Evolutionary conservation across 2,797 vertebrate genomes (phyloP).

Genomic region (Saxicola maurus): DNA sequence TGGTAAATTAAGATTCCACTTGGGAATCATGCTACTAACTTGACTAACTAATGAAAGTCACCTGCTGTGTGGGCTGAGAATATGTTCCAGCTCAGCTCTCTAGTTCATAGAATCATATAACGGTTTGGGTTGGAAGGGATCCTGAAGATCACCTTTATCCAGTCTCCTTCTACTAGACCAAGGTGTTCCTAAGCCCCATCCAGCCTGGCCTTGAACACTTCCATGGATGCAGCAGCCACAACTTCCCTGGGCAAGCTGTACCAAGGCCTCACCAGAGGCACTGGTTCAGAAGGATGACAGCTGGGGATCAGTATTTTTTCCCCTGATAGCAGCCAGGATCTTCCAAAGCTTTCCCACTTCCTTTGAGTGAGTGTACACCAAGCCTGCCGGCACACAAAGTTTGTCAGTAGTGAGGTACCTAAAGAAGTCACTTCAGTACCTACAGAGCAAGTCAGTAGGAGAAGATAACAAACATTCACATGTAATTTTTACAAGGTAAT

Average conservation of each 20-base stretch:
- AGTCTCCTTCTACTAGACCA: background rate
- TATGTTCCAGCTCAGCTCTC: background rate
- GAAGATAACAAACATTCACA: background rate
- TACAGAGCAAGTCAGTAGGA: background rate
- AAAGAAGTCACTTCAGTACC: background rate
- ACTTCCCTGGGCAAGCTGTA: rapidly evolving
- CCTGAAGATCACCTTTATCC: background rate
- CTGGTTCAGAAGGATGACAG: background rate
- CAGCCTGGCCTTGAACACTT: background rate
- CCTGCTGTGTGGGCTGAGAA: background rate
- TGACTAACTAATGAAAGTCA: background rate
- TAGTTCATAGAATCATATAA: background rate
- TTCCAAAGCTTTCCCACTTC: background rate
- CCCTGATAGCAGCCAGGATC: background rate
- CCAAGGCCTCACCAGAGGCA: background rate
- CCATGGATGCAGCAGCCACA: background rate
- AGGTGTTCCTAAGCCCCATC: background rate
- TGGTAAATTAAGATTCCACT: background rate
- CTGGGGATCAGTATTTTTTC: background rate
- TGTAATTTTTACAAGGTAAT: background rate
- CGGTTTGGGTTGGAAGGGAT: background rate
- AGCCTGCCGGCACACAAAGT: background rate
- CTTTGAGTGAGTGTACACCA: rapidly evolving
- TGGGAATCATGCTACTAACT: background rate
- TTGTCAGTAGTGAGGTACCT: rapidly evolving